Evolutionary conservation across 2,797 vertebrate genomes (phyloP).

Genomic region (Gobio occitaniae): DNA sequence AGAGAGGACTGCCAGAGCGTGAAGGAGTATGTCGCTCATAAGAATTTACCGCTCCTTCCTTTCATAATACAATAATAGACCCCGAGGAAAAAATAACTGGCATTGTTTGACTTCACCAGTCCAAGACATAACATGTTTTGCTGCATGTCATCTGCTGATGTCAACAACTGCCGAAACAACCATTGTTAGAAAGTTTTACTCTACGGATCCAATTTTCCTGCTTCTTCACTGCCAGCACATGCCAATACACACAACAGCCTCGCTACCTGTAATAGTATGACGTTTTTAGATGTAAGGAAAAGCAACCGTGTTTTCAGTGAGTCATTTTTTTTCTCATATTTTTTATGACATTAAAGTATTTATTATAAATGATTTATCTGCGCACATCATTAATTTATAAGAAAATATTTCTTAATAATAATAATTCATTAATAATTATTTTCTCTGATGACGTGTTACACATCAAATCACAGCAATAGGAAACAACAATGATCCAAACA

Average conservation of each 20-base stretch:
- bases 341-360: too few relatives aligned
- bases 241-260: conserved; percentile 8
- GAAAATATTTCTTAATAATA: too few relatives aligned
- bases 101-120: conserved; percentile 50
- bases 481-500: background rate
- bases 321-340: background rate
- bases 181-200: conserved; percentile 37
- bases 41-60: conserved; percentile 57
- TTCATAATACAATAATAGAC: conserved; percentile 59
- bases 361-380: too few relatives aligned
- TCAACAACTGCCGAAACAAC: conserved; percentile 41
- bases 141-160: conserved; percentile 45
- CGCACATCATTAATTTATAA: too few relatives aligned
- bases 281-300: background rate
- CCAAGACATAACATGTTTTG: conserved; percentile 43
- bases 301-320: background rate
- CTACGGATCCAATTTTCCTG: conserved; percentile 6
- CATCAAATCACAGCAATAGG: background rate
- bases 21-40: conserved; percentile 57
- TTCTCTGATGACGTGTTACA: too few relatives aligned
- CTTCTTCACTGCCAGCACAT: background rate
- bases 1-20: conserved; percentile 50
- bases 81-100: conserved; percentile 17
- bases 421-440: too few relatives aligned
- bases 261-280: background rate